These are phyloP conservation scores for Ursus arctos DNA, from an alignment of 2,113 vertebrate species.

Conservation along the genomic window DNA sequence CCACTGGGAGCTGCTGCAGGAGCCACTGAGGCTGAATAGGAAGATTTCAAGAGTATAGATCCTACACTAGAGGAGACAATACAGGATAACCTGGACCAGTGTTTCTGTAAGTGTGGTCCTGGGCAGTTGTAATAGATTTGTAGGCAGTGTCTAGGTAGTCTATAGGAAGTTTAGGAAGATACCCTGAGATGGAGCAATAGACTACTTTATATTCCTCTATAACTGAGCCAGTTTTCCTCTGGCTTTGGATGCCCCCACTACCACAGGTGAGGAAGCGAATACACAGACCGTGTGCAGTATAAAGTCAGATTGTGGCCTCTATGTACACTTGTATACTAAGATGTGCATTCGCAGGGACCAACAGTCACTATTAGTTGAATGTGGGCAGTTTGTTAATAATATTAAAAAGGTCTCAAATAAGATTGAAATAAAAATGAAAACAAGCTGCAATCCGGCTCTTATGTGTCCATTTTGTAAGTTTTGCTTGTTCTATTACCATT, in stretches of 20 bases:
- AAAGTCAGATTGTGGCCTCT: neutral
- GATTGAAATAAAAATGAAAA: constrained; percentile 28
- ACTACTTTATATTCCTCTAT: neutral
- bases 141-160: neutral
- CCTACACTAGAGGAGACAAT: neutral
- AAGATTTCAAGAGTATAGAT: neutral
- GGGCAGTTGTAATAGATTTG: neutral
- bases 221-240: neutral
- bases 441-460: neutral
- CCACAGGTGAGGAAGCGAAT: neutral
- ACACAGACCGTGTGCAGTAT: neutral
- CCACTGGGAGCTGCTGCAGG: neutral
- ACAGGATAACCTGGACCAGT: neutral
- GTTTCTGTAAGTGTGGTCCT: neutral
- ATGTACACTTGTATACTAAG: neutral
- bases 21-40: neutral
- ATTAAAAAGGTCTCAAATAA: neutral
- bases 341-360: neutral
- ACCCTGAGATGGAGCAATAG: neutral
- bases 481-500: neutral
- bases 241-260: neutral
- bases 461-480: neutral
- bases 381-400: neutral
- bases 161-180: neutral
- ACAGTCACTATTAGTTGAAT: neutral